These are phyloP conservation scores for Pristis pectinata DNA, from an alignment of 2,797 vertebrate genomes.

Conservation along the genomic window DNA sequence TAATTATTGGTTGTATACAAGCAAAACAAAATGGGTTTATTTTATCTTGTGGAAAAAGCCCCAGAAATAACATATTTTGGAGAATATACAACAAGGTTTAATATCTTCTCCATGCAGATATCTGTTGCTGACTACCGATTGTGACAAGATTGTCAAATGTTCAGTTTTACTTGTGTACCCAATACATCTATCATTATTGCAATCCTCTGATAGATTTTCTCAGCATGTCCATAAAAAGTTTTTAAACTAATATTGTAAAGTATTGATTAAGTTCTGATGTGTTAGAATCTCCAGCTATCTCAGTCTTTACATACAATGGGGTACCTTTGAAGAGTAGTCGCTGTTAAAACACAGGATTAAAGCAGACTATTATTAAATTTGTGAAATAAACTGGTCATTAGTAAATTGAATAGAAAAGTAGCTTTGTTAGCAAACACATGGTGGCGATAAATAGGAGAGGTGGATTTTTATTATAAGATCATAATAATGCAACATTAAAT, in stretches of 20 bases:
- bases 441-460: background rate
- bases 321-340: background rate
- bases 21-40: background rate
- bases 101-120: background rate
- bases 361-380: background rate
- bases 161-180: background rate
- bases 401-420: background rate
- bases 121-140: background rate
- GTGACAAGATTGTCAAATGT: background rate
- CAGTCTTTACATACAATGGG: background rate
- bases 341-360: background rate
- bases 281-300: background rate
- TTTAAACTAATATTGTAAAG: background rate
- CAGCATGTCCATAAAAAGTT: background rate
- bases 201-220: background rate
- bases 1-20: background rate
- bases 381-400: background rate
- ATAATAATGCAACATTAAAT: background rate
- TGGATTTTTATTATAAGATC: background rate
- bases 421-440: background rate
- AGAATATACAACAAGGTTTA: too few relatives aligned
- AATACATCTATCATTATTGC: background rate
- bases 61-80: background rate
- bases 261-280: background rate
- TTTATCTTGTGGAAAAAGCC: background rate